Evolutionary conservation across 37 sponge, comb jelly and placozoan genomes (phyloP), one percentile per base, ranked within the genome.

Genomic region (Mnemiopsis leidyi): DNA sequence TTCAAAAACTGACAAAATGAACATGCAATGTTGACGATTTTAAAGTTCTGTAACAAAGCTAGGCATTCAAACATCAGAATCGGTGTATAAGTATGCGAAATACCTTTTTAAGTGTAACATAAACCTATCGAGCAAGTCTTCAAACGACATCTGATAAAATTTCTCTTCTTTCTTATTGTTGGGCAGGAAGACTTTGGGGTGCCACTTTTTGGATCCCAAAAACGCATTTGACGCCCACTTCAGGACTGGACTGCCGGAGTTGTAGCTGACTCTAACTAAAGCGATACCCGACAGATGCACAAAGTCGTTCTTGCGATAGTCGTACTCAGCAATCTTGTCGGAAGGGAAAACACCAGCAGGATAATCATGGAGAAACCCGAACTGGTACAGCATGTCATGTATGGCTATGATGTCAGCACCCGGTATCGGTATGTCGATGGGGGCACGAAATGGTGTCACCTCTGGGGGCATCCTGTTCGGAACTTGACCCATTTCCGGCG

Each of bases 121-220:
- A 37, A 85, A 85, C 39, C 90, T 38, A 13, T 39, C 23, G 24
- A 85, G 61, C 90, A 85, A 28, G 0, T 85, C 90, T n/a, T 85
- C 90, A 85, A 85, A 85, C 90, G 90, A 85, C 40, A 38, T 85
- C 48, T 85, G 90, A 85, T 40, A 85, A 85, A 85, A 85, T 28
- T 85, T 85, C 23, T 85, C 90, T 25, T 85, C 90, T 28, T 26
- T 23, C 39, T 85, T 33, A 7, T 40, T 85, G 90, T 37, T 33
- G 25, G 90, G 90, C 48, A 85, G 25, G 48, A 40, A 85, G 2
- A 85, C 29, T 61, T 85, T 85, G 61, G 90, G 90, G 29, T 85
- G 90, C 90, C 90, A 85, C 48, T 85, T 85, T 26, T 39, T 85
- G 9, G 90, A 85, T 28, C 90, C 90, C 26, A 85, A 37, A 61